Conservation (phyloP, 2,113 vertebrate species). For the Atherinomorus stipes region DNA sequence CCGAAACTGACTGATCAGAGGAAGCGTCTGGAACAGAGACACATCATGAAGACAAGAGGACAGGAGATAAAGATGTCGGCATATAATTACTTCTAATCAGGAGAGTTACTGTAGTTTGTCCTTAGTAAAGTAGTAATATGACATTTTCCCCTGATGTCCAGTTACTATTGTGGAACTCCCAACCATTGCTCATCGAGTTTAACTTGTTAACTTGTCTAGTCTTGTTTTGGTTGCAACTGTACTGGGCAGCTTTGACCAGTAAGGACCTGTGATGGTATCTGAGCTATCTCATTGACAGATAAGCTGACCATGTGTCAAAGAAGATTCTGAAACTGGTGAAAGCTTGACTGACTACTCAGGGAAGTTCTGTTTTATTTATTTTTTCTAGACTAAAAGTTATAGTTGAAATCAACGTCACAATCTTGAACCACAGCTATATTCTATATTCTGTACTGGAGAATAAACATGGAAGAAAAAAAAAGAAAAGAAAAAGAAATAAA, state of each 20-base stretch:
- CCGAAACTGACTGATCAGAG: slow-evolving; percentile 94
- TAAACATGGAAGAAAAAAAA: too few relatives aligned
- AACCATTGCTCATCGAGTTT: too few relatives aligned
- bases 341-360: background rate
- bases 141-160: too few relatives aligned
- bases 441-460: background rate
- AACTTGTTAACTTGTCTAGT: too few relatives aligned
- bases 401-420: background rate
- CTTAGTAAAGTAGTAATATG: background rate
- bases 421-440: background rate
- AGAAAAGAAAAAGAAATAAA: background rate
- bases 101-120: background rate
- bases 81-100: background rate
- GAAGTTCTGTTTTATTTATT: background rate
- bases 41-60: slow-evolving; percentile 11
- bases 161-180: too few relatives aligned
- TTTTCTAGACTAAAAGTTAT: background rate
- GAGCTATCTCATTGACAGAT: background rate
- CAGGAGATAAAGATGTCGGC: background rate
- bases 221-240: too few relatives aligned
- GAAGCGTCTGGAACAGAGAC: slow-evolving; percentile 87
- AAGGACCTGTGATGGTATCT: background rate
- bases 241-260: too few relatives aligned
- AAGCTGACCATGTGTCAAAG: background rate
- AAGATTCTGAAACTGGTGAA: background rate